These are phyloP conservation scores for Quadroppia sp. DNA, from an alignment of 2,888 invertebrate species.

Conservation along the genomic window DNA sequence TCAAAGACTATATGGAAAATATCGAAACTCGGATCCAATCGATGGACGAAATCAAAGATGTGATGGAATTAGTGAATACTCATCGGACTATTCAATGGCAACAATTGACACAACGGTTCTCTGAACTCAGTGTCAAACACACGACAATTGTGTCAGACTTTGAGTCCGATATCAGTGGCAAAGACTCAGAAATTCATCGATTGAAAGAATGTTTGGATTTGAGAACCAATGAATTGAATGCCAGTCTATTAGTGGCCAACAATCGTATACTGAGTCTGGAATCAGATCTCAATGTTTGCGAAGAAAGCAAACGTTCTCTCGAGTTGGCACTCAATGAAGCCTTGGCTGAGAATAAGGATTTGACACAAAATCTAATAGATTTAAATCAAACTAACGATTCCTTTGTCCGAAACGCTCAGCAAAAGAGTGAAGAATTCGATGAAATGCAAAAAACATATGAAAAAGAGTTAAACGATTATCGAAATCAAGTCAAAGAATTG, in stretches of 20 bases:
- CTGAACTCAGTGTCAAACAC: not conserved
- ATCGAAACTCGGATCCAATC: not conserved
- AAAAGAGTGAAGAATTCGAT: not conserved
- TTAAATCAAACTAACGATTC: not conserved
- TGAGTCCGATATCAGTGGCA: not conserved
- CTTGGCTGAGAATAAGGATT: not conserved
- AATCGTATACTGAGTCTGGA: not conserved
- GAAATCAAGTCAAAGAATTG: not conserved
- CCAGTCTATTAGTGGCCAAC: not conserved
- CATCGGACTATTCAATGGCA: not conserved
- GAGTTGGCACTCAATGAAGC: not conserved
- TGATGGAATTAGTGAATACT: not conserved
- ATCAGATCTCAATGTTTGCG: not conserved
- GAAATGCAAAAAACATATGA: too few species aligned
- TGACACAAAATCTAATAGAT: not conserved
- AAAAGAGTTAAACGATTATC: not conserved
- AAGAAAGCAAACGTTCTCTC: not conserved
- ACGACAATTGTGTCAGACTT: not conserved
- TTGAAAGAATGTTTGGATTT: not conserved
- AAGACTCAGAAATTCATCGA: not conserved
- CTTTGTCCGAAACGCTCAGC: not conserved
- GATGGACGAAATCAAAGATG: not conserved
- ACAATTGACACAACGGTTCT: not conserved
- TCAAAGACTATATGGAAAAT: not conserved
- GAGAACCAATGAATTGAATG: not conserved